Conservation (phyloP, 2,797 vertebrate genomes). For the Gambusia yucatana region DNA sequence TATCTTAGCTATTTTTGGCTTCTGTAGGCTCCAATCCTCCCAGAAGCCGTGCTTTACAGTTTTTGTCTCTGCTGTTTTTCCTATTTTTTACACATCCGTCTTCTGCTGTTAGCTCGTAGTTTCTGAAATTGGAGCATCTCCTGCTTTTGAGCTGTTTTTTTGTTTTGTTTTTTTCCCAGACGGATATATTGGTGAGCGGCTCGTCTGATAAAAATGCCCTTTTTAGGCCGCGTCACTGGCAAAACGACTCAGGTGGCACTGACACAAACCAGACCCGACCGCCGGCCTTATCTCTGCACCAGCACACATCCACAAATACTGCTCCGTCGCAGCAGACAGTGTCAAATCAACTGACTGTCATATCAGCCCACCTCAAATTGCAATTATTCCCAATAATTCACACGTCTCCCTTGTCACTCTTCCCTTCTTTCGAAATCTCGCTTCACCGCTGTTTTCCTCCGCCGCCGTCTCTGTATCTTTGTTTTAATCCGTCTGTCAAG, state of each 20-base stretch:
- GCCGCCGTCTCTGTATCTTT: slow-evolving; percentile 28
- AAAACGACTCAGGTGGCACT: slow-evolving; percentile 70
- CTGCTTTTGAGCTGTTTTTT: slow-evolving; percentile 6
- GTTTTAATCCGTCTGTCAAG: slow-evolving; percentile 62
- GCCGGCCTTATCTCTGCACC: slow-evolving; percentile 67
- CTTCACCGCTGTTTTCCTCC: slow-evolving; percentile 6
- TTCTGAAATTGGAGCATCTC: slow-evolving; percentile 21
- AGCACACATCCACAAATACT: slow-evolving; percentile 25
- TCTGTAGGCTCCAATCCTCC: slow-evolving; percentile 54
- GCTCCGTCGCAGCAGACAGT: slow-evolving; percentile 17
- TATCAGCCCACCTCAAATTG: slow-evolving; percentile 16
- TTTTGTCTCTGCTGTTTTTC: not conserved
- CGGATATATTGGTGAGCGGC: slow-evolving; percentile 48
- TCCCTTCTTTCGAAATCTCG: slow-evolving; percentile 7
- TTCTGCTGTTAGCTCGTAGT: slow-evolving; percentile 11
- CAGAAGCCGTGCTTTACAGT: slow-evolving; percentile 79
- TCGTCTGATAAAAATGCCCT: slow-evolving; percentile 68
- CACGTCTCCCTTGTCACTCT: slow-evolving; percentile 1
- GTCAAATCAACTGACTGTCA: slow-evolving; percentile 22
- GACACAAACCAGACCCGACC: slow-evolving; percentile 78
- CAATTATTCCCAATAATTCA: slow-evolving; percentile 49
- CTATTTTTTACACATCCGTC: not conserved
- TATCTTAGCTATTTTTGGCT: not conserved
- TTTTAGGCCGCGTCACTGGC: slow-evolving; percentile 69
- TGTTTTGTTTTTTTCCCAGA: slow-evolving; percentile 10